Evolutionary conservation across 2,797 vertebrate species (phyloP).

Genomic region (Gallirallus australis): DNA sequence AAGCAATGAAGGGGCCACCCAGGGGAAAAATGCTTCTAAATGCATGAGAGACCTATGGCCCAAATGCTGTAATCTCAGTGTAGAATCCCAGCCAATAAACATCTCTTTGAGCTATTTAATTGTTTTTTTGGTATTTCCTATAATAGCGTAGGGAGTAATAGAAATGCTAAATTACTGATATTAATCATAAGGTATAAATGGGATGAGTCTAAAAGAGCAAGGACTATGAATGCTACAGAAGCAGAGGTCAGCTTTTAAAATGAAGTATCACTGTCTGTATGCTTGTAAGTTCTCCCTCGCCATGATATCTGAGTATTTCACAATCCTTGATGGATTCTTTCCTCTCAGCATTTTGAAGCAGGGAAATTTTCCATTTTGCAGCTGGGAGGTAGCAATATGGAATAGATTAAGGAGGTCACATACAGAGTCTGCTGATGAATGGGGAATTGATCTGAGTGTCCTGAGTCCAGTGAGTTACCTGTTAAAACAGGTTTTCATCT

Average conservation of each 20-base stretch:
- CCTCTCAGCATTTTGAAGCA: background rate
- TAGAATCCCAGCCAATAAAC: constrained; percentile 18
- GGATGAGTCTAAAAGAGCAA: constrained; percentile 17
- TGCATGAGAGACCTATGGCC: background rate
- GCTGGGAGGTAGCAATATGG: background rate
- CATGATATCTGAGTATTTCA: background rate
- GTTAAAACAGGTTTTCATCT: background rate
- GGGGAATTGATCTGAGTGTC: constrained; percentile 16
- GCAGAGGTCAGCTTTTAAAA: constrained; percentile 31
- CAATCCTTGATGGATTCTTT: background rate
- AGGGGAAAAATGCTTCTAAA: constrained; percentile 31
- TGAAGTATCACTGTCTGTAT: background rate
- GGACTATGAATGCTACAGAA: background rate
- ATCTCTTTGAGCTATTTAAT: background rate
- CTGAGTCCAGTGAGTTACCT: background rate
- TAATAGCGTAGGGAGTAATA: background rate
- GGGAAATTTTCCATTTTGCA: background rate
- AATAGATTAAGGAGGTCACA: constrained; percentile 30
- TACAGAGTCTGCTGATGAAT: background rate
- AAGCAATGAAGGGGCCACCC: constrained; percentile 4
- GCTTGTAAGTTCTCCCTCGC: background rate
- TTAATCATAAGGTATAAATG: constrained; percentile 47
- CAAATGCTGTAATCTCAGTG: background rate
- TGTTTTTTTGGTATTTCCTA: background rate
- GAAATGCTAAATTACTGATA: constrained; percentile 16